Conservation (phyloP, 2,888 invertebrate genomes). For the Tenthredo mesomela region DNA sequence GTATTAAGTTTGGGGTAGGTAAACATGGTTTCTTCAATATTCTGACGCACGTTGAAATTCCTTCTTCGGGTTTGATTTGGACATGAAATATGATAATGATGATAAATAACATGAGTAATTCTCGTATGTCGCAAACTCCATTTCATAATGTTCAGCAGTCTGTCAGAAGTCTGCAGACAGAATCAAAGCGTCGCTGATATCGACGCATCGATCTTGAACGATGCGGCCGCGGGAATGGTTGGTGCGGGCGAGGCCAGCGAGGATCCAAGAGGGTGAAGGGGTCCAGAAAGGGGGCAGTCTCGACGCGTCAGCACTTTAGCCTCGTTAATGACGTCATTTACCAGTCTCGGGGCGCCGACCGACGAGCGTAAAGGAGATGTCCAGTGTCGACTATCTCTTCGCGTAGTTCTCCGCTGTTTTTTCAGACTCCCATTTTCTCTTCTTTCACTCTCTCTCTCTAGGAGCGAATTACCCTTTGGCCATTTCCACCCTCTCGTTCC, state of each 20-base stretch:
- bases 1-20: no score
- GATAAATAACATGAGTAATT: not conserved
- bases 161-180: slow-evolving; percentile 4
- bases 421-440: slow-evolving; percentile 3
- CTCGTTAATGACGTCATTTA: slow-evolving; percentile 74
- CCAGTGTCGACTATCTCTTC: slow-evolving; percentile 47
- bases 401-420: slow-evolving; percentile 16
- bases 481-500: slow-evolving; percentile 28
- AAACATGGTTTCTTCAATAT: not conserved
- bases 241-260: slow-evolving; percentile 57
- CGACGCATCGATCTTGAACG: slow-evolving; percentile 70
- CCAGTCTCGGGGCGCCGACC: slow-evolving; percentile 64
- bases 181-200: slow-evolving; percentile 62
- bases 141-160: slow-evolving; percentile 9
- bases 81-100: not conserved
- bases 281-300: slow-evolving; percentile 63
- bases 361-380: slow-evolving; percentile 55
- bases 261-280: slow-evolving; percentile 64
- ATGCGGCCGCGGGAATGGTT: slow-evolving; percentile 53
- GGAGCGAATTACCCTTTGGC: slow-evolving; percentile 45
- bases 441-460: slow-evolving; percentile 14
- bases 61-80: not conserved
- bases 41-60: not conserved
- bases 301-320: slow-evolving; percentile 72
- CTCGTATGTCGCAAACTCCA: not conserved